These are phyloP conservation scores for Gambusia affinis DNA, from an alignment of 2,113 vertebrate species.

Conservation along the genomic window DNA sequence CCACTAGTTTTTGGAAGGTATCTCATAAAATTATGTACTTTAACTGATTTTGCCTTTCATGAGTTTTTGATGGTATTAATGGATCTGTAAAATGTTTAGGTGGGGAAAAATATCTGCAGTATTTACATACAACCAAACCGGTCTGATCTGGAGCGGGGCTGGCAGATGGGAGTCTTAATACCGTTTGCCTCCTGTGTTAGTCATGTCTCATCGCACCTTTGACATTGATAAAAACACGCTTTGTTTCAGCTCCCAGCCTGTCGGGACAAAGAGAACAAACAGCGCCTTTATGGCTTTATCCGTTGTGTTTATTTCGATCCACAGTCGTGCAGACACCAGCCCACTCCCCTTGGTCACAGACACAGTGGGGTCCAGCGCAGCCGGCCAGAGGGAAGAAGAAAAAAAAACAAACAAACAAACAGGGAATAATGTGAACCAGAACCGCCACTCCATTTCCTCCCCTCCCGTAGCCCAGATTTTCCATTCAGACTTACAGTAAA, in stretches of 20 bases:
- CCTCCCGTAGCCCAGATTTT: slow-evolving; percentile 21
- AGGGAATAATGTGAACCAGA: slow-evolving; percentile 39
- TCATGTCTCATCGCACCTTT: slow-evolving; percentile 75
- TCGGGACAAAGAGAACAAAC: slow-evolving; percentile 69
- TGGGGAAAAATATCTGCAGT: background rate
- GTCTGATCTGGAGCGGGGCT: slow-evolving; percentile 44
- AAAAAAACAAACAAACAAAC: slow-evolving; percentile 23
- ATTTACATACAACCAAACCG: slow-evolving; percentile 8
- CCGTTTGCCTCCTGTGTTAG: slow-evolving; percentile 71
- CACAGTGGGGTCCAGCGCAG: slow-evolving; percentile 37
- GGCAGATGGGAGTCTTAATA: slow-evolving; percentile 67
- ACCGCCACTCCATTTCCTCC: background rate
- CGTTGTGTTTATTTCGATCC: slow-evolving; percentile 64
- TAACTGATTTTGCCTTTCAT: background rate
- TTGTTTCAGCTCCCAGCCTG: slow-evolving; percentile 66
- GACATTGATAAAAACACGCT: slow-evolving; percentile 66
- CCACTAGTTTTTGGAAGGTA: background rate
- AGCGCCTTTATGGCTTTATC: slow-evolving; percentile 67
- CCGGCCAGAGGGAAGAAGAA: slow-evolving; percentile 25
- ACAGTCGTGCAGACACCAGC: slow-evolving; percentile 56
- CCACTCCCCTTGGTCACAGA: slow-evolving; percentile 34
- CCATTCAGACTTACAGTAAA: slow-evolving; percentile 26
- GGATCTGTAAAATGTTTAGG: background rate
- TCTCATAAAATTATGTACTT: background rate
- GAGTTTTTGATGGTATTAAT: background rate